A percentile compares a stretch with the other conserved stretches of the same genome.
phyloP scores from a whole-genome alignment of 1,140 invertebrate genomes.

The Ostrea denselamellosa region DNA sequence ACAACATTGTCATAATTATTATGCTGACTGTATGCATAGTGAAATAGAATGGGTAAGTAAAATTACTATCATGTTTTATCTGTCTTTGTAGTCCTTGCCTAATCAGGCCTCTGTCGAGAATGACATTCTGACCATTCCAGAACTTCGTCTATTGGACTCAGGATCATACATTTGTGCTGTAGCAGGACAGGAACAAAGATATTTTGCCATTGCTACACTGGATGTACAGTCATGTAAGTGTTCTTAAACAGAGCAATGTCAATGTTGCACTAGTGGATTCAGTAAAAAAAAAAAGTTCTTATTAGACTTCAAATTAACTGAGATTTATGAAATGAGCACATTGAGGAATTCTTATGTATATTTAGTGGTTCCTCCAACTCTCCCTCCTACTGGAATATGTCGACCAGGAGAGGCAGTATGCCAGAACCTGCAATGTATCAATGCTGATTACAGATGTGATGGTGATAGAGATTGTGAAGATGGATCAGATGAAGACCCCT shows the following conservation, averaged over 20 bases:
- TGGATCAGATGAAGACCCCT: slow-evolving; percentile 65
- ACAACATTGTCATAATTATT: no score
- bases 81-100: slow-evolving; percentile 51
- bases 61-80: background rate
- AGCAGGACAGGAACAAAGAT: slow-evolving; percentile 44
- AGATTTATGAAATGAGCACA: no score
- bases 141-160: slow-evolving; percentile 61
- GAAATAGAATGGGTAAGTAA: no score
- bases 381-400: slow-evolving; percentile 55
- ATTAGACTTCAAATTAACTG: no score
- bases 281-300: no score
- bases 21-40: no score
- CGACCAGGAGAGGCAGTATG: slow-evolving; percentile 65
- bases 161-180: slow-evolving; percentile 67
- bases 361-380: slow-evolving; percentile 26
- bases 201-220: slow-evolving; percentile 60
- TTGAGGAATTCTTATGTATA: background rate
- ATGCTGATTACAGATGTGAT: slow-evolving; percentile 69
- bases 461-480: slow-evolving; percentile 69
- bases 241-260: background rate
- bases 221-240: slow-evolving; percentile 50
- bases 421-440: slow-evolving; percentile 70
- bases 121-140: slow-evolving; percentile 61
- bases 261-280: no score
- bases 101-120: slow-evolving; percentile 50